Evolutionary conservation across 2,113 vertebrate species (phyloP).

Genomic region (Anarhynchus alexandrinus): DNA sequence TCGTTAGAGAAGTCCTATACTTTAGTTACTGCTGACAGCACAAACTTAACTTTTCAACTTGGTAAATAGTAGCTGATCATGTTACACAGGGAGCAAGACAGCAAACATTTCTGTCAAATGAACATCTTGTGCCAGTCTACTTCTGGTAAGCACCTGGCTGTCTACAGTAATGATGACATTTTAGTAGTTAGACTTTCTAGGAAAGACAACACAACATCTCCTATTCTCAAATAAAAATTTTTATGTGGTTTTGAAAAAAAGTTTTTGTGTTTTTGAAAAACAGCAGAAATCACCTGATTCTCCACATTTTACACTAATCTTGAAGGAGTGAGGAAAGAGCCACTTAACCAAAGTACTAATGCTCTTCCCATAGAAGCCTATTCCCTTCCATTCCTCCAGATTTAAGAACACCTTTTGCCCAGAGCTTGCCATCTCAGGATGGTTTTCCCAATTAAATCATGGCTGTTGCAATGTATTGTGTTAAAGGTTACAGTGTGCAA

Average conservation of each 20-base stretch:
- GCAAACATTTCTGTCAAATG: neutral
- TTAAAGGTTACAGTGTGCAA: neutral
- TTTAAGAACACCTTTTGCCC: neutral
- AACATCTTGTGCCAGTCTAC: neutral
- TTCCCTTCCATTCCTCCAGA: neutral
- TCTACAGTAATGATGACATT: neutral
- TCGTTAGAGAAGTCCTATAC: neutral
- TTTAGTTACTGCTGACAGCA: neutral
- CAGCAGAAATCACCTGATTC: neutral
- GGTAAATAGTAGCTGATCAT: neutral
- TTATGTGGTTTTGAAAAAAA: too few relatives aligned
- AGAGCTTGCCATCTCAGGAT: neutral
- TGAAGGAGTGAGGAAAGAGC: neutral
- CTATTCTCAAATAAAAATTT: neutral
- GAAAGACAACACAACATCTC: neutral
- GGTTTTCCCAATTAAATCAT: neutral
- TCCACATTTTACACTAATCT: neutral
- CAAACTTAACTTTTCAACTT: neutral
- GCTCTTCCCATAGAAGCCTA: neutral
- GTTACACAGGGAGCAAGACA: neutral
- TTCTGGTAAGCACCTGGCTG: neutral
- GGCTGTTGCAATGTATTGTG: neutral
- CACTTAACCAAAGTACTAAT: neutral
- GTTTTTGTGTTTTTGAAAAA: too few relatives aligned
- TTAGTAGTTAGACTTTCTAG: neutral